Evolutionary conservation across 2,113 vertebrate species (phyloP), one percentile per base, ranked within the genome.

Genomic region (Redunca redunca): DNA sequence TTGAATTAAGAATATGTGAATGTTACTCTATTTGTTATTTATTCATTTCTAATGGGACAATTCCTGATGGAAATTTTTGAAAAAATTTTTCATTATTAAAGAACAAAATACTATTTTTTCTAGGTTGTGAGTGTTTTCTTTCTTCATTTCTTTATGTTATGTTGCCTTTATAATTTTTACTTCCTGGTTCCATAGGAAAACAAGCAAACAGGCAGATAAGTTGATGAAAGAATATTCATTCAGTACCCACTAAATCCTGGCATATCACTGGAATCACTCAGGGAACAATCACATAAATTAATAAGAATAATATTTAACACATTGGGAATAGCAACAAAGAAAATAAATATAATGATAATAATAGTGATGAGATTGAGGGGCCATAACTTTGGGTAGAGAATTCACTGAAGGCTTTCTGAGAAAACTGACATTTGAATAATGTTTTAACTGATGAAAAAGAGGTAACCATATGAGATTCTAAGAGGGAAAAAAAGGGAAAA

Each of bases 11-110:
- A 96, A 67, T 23, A 50, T 91, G 28, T 93, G 19, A 30, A 90
- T 74, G 26, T 16, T 78, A 50, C 26, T 88, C 40, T 77, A 60
- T 85, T 12, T 33, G 67, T 88, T 85, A 83, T 83, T 96, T 94
- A 94, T 91, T 62, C 9, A 78, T 14, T 62, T 81, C 25, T 92
- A 57, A 80, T 14, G 5, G 48, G 23, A 46, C 14, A 33, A 15
- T 57, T 78, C 5, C 53, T 86, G 82, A 83, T 40, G 8, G 33
- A 78, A 95, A 85, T 1, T 11, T 88, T 90, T 78, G 53, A 95
- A 96, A 95, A 50, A 16, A 62, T 19, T 91, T 95, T 97, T 92
- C 36, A 60, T 85, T 94, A 93, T 40, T 40, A 26, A 83, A 91
- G 43, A 90, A 3, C 12, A 94, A 92, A 67, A 30, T 10, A 12